Percentiles rank a stretch among this genome's conserved stretches.
Conservation (phyloP, 2,113 vertebrate species). For the Brevimyrus niger region DNA sequence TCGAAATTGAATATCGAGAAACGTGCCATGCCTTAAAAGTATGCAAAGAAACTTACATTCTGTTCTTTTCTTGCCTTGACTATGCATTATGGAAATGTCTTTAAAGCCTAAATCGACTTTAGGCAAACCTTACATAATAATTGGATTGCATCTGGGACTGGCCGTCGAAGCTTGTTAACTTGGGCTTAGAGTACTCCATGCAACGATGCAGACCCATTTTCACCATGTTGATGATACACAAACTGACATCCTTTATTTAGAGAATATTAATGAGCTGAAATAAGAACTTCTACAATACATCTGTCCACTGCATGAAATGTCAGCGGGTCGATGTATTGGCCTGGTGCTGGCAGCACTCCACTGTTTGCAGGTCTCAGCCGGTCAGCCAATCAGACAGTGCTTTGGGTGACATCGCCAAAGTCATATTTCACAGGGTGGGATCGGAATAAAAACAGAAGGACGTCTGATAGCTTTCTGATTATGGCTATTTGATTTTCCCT, state of each 20-base stretch:
- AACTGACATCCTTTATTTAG: neutral
- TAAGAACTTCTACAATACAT: neutral
- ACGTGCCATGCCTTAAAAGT: neutral
- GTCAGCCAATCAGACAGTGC: neutral
- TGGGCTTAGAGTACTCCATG: neutral
- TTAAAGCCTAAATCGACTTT: conserved; percentile 11
- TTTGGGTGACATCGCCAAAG: neutral
- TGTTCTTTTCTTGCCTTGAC: neutral
- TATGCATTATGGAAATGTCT: conserved; percentile 7
- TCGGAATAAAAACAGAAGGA: neutral
- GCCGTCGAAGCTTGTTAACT: conserved; percentile 25
- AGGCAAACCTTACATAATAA: conserved; percentile 37
- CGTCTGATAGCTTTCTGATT: neutral
- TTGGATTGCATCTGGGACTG: conserved; percentile 53
- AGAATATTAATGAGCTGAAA: neutral
- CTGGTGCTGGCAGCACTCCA: neutral
- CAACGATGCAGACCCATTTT: neutral
- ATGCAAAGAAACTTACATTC: neutral
- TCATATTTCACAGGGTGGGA: neutral
- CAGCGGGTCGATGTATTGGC: neutral
- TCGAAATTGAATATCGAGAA: neutral
- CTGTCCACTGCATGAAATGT: neutral
- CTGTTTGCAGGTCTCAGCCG: neutral
- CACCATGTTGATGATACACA: neutral
- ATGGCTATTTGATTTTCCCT: neutral